These are phyloP conservation scores for Epinephelus malabaricus DNA, from an alignment of 2,797 vertebrate genomes.

Conservation along the genomic window DNA sequence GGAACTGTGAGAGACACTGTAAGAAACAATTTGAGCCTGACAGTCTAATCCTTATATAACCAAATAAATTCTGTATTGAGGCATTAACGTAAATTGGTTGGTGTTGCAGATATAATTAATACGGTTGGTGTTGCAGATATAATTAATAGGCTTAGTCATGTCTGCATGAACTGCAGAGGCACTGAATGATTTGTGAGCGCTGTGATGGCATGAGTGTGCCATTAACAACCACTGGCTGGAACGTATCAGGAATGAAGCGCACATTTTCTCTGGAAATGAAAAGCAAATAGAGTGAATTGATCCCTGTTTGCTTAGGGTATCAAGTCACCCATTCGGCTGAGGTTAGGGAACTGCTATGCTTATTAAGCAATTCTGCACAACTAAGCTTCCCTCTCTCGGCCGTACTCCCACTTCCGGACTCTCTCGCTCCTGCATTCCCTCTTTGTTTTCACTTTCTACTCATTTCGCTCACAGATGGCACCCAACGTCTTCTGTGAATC, in stretches of 20 bases:
- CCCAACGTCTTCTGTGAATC: conserved; percentile 57
- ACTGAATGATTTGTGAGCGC: conserved; percentile 27
- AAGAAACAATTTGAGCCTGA: conserved; percentile 15
- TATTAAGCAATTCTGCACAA: conserved; percentile 43
- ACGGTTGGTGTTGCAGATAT: conserved; percentile 18
- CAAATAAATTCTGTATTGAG: conserved; percentile 32
- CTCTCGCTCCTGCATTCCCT: conserved; percentile 1
- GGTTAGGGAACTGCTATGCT: conserved; percentile 34
- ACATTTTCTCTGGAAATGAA: conserved; percentile 57
- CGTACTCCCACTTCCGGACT: conserved; percentile 13
- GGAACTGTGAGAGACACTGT: conserved; percentile 2
- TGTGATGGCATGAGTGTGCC: neutral
- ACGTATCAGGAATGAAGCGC: conserved; percentile 30
- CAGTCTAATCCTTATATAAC: conserved; percentile 21
- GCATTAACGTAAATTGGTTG: conserved; percentile 17
- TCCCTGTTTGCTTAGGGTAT: conserved; percentile 46
- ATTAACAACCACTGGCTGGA: conserved; percentile 24
- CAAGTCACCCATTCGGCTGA: conserved; percentile 38
- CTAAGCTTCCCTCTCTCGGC: conserved; percentile 28
- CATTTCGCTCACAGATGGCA: conserved; percentile 59
- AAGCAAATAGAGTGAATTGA: conserved; percentile 54
- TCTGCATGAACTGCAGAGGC: conserved; percentile 20
- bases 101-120: conserved; percentile 8
- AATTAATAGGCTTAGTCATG: conserved; percentile 41
- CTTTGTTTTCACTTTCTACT: conserved; percentile 18